These are phyloP conservation scores for Mastigias papua DNA, from an alignment of 30 jellyfish, hydroid and myxozoan genomes.

Conservation along the genomic window DNA sequence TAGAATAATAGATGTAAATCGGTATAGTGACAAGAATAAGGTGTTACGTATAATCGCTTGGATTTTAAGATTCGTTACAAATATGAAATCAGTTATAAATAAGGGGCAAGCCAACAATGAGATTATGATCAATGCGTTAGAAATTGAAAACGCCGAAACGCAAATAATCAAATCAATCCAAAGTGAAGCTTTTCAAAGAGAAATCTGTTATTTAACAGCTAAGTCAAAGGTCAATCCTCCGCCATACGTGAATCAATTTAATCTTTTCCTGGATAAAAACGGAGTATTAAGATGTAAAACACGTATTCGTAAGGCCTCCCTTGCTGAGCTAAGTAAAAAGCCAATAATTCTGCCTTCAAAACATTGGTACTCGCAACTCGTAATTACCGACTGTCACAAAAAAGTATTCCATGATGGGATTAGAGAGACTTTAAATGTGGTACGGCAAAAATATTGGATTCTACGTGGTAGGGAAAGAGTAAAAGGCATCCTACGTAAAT, in stretches of 20 bases:
- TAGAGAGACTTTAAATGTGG: constrained; percentile 18
- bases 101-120: background rate
- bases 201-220: background rate
- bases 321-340: constrained; percentile 12
- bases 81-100: background rate
- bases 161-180: background rate
- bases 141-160: background rate
- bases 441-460: constrained; percentile 42
- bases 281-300: constrained; percentile 1
- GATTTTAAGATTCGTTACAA: constrained; percentile 12
- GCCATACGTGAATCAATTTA: constrained; percentile 19
- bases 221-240: constrained; percentile 12
- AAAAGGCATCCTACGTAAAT: constrained; percentile 35
- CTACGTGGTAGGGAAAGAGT: constrained; percentile 52
- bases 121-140: constrained; percentile 9
- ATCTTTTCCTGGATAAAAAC: constrained; percentile 22
- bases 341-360: constrained; percentile 44
- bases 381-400: constrained; percentile 30
- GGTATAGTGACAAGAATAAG: constrained; percentile 7
- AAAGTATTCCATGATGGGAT: constrained; percentile 29
- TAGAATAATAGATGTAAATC: background rate
- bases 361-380: background rate
- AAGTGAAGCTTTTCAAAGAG: background rate
- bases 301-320: background rate
- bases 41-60: constrained; percentile 17